These are phyloP conservation scores for Monopis laevigella DNA, from an alignment of 2,888 invertebrate species.

Conservation along the genomic window DNA sequence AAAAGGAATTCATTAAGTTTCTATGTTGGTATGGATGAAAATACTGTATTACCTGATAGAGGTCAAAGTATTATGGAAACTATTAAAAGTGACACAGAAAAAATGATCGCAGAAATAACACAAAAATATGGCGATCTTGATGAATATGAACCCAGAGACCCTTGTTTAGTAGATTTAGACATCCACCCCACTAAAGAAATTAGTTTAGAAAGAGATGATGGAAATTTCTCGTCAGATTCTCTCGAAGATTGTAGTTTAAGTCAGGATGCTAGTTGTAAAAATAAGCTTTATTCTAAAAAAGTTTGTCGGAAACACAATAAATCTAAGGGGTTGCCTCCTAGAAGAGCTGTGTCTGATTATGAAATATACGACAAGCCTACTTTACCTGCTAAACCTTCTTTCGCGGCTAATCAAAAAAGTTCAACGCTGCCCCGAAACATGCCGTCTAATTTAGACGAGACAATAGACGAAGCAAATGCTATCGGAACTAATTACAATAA, in stretches of 20 bases:
- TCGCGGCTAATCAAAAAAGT: conserved; percentile 47
- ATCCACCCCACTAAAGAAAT: conserved; percentile 47
- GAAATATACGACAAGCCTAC: conserved; percentile 70
- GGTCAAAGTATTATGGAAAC: conserved; percentile 69
- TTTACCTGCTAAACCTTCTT: conserved; percentile 44
- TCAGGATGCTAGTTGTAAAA: conserved; percentile 59
- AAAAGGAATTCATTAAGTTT: conserved; percentile 72
- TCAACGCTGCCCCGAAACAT: conserved; percentile 60
- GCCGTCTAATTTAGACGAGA: conserved; percentile 62
- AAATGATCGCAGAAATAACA: conserved; percentile 73
- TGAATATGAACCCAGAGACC: conserved; percentile 41
- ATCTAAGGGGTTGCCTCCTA: conserved; percentile 62
- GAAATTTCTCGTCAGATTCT: conserved; percentile 82
- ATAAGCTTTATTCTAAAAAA: conserved; percentile 60
- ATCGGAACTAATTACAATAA: conserved; percentile 40
- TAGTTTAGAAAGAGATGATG: conserved; percentile 60
- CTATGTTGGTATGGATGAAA: conserved; percentile 69
- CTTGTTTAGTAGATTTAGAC: conserved; percentile 36
- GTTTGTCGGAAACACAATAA: conserved; percentile 64
- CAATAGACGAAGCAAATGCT: conserved; percentile 49
- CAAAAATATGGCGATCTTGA: conserved; percentile 71
- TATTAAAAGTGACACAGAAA: conserved; percentile 71
- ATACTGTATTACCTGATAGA: conserved; percentile 43
- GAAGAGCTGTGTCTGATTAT: conserved; percentile 80
- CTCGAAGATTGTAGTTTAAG: conserved; percentile 75